Evolutionary conservation across 2,797 vertebrate species (phyloP), one percentile per base, ranked within the genome.

Genomic region (Hippocampus kuda): DNA sequence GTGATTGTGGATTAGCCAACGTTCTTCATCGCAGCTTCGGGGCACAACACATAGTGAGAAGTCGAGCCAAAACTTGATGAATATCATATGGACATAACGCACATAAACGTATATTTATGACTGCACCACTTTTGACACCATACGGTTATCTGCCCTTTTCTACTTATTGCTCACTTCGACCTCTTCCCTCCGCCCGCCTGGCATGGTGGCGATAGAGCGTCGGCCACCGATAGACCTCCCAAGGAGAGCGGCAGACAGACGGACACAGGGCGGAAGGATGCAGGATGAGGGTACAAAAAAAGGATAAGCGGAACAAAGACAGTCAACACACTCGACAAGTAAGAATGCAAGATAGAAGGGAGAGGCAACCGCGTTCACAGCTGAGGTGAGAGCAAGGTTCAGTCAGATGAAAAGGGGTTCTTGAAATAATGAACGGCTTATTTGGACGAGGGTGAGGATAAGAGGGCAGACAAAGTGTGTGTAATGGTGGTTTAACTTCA

Each of bases 221-320:
- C 38, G 53, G 68, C 63, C 74, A 70, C 68, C 66, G 76, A 77
- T 46, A 63, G 72, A 78, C 70, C 77, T 72, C 81, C 71, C n/a
- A 66, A 77, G 61, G 80, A 81, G 74, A 63, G 57, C 62, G 56
- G 68, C 64, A 70, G 69, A 74, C 69, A 46, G 68, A 73, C 69
- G 71, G 69, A 76, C 75, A 84, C 77, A 74, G 66, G 65, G 70
- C 79, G 76, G 75, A 81, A 83, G 79, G 83, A 82, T 76, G 68
- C 59, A 71, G 80, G 72, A 81, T 64, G 72, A 72, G 71, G 56
- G 66, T 65, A 75, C 24, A 69, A 70, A 53, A 78, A 59, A 72
- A 59, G 61, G 48, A 65, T 68, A 71, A 73, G 67, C 59, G 18
- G 41, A 65, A 78, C 68, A 80, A 72, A 73, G 70, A 68, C 42